Evolutionary conservation across 1,140 invertebrate genomes (phyloP).

Genomic region (Vanessa tameamea): DNA sequence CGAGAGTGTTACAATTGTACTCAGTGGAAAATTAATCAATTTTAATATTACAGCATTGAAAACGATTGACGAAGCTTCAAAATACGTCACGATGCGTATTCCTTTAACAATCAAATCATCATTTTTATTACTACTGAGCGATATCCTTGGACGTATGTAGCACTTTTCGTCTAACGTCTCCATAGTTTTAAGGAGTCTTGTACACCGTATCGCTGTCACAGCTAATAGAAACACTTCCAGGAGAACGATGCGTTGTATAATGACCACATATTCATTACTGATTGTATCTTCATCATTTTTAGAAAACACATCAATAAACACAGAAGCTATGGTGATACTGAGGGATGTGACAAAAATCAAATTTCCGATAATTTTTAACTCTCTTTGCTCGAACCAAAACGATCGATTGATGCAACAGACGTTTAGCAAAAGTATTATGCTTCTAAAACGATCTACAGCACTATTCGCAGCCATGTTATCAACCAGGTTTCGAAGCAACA

Average conservation of each 20-base stretch:
- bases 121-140: background rate
- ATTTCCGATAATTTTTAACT: conserved; percentile 39
- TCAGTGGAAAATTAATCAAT: conserved; percentile 26
- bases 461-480: background rate
- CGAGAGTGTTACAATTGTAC: conserved; percentile 36
- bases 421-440: conserved; percentile 38
- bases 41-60: conserved; percentile 43
- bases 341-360: conserved; percentile 27
- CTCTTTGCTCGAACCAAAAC: conserved; percentile 35
- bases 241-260: conserved; percentile 36
- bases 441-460: background rate
- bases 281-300: background rate
- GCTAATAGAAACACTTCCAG: conserved; percentile 39
- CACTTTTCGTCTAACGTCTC: conserved; percentile 49
- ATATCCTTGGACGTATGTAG: conserved; percentile 17
- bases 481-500: background rate
- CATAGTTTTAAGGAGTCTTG: conserved; percentile 36
- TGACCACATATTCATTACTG: background rate
- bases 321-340: conserved; percentile 1
- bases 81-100: background rate
- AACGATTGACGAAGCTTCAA: conserved; percentile 36
- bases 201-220: conserved; percentile 16
- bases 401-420: conserved; percentile 51
- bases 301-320: conserved; percentile 1
- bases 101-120: background rate